phyloP scores from a whole-genome alignment of 2,888 invertebrate genomes.

The Alitta virens region DNA sequence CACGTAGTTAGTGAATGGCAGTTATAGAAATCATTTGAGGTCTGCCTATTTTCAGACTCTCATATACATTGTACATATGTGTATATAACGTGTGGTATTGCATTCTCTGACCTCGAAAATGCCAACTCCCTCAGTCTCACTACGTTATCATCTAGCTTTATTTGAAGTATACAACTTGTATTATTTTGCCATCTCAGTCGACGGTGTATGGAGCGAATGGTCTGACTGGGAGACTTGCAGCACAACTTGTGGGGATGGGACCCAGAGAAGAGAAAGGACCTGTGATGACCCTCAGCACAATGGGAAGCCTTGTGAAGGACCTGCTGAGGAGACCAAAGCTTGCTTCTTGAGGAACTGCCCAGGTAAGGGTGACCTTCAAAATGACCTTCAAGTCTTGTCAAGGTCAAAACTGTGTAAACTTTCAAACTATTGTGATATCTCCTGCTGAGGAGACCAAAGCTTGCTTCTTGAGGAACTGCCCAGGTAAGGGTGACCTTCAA shows the following conservation, averaged over 20 bases:
- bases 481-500: neutral
- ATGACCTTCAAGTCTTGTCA: too few relatives aligned
- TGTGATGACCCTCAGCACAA: neutral
- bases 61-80: too few relatives aligned
- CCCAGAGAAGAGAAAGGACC: neutral
- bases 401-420: too few relatives aligned
- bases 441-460: neutral
- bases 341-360: neutral
- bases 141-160: too few relatives aligned
- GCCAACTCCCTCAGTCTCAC: too few relatives aligned
- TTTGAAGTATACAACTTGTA: too few relatives aligned
- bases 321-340: neutral
- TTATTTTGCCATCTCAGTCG: neutral
- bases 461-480: neutral
- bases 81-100: too few relatives aligned
- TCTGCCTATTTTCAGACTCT: too few relatives aligned
- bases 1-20: too few relatives aligned
- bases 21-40: too few relatives aligned
- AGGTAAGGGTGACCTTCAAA: neutral
- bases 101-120: too few relatives aligned
- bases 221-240: neutral
- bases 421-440: too few relatives aligned
- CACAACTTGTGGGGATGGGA: neutral
- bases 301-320: neutral
- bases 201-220: constrained; percentile 1